phyloP scores from a whole-genome alignment of 2,888 invertebrate species.

The Myopa tessellatipennis region DNA sequence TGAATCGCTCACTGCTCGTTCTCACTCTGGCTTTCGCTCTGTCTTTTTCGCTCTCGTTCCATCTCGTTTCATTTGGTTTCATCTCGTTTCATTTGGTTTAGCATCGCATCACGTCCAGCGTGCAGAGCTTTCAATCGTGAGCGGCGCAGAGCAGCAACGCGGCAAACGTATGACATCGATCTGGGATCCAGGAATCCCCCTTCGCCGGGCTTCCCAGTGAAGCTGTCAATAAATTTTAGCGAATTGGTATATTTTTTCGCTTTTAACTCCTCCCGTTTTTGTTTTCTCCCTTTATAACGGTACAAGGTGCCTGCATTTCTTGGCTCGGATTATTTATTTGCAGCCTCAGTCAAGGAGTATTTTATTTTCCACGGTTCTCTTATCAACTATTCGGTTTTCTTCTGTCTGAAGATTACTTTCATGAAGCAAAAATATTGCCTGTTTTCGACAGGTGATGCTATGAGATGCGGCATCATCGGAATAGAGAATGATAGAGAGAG shows the following conservation, averaged over 20 bases:
- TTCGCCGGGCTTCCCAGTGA: constrained; percentile 17
- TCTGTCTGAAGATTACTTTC: no score
- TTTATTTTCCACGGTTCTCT: background rate
- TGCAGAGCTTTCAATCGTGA: background rate
- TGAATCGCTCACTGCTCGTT: no score
- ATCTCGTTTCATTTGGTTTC: no score
- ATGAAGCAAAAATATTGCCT: constrained; percentile 8
- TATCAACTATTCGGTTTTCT: no score
- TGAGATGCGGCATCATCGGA: no score
- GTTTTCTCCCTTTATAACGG: background rate
- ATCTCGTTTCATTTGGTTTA: constrained; percentile 8
- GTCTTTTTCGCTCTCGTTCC: no score
- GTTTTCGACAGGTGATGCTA: background rate
- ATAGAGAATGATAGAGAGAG: no score
- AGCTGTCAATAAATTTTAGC: constrained; percentile 25
- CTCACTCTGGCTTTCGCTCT: no score
- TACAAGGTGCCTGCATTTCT: constrained; percentile 11
- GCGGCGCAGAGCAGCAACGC: background rate
- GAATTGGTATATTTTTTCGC: background rate
- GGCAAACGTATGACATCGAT: constrained; percentile 29
- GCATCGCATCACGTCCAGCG: background rate
- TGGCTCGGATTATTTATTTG: constrained; percentile 12
- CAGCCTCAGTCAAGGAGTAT: background rate
- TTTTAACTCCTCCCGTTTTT: background rate
- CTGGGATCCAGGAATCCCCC: background rate